Evolutionary conservation across 1,140 invertebrate species (phyloP), one percentile per base, ranked within the genome.

Genomic region (Limonius californicus): DNA sequence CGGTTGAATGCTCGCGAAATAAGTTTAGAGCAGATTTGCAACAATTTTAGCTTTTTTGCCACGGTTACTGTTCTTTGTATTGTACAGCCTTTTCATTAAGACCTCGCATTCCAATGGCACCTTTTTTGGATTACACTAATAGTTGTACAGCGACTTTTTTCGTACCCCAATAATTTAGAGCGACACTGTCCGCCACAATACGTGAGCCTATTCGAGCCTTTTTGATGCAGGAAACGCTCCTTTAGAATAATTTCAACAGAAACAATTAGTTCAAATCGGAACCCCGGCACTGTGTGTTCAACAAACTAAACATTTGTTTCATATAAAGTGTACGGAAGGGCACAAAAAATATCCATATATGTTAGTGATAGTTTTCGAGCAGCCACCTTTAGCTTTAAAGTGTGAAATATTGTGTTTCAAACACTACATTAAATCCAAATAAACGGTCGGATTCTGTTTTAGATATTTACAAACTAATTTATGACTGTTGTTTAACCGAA

Each of bases 1-100:
- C 72, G 70, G 70, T 72, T 73, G 70, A 72, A 72, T 65, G 72
- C 64, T 70, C 72, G 64, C 68, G 72, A 68, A 73, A 71, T 73
- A 70, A 73, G 70, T 72, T 72, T 70, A 60, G 67, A 72, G 69
- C 66, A 47, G 66, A 63, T 70, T 66, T 70, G 69, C 68, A 72
- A 74, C 69, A 72, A 72, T 72, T 72, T 67, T 69, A 71, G 68
- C 61, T 69, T 72, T 70, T 65, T 58, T 50, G n/a, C 61, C 54
- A 19, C 16, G 45, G 14, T 50, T 50, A 50, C 20, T 50, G 45
- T 50, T 50, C 45, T 50, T 50, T 50, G 45, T 50, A 50, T 50
- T 18, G 4, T 50, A 50, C 7, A 4, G 16, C 7, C 16, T 50
- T 50, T 50, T 50, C 45, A 50, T 50, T 50, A 50, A 50, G 45